These are phyloP conservation scores for Propithecus perrieri DNA, from an alignment of 2,797 vertebrate genomes.

Conservation along the genomic window DNA sequence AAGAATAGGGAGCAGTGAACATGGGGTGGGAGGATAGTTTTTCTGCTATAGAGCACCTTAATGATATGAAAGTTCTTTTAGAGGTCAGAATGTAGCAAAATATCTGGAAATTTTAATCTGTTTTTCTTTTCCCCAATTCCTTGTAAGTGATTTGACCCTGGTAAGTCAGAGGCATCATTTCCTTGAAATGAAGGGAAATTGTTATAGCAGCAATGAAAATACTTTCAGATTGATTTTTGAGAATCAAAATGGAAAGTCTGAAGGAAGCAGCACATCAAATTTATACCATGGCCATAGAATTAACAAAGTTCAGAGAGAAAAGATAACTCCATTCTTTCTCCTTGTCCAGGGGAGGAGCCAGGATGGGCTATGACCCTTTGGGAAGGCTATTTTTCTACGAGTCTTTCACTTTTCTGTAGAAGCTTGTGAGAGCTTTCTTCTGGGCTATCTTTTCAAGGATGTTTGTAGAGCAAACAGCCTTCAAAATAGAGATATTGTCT, in stretches of 20 bases:
- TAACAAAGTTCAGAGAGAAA: background rate
- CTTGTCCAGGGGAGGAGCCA: background rate
- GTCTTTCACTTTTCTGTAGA: background rate
- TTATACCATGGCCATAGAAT: background rate
- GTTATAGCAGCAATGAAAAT: conserved; percentile 38
- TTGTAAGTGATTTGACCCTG: background rate
- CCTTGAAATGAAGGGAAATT: background rate
- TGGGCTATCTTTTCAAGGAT: background rate
- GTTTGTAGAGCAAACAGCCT: background rate
- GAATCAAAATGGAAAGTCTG: background rate
- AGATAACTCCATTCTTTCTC: background rate
- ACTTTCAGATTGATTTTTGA: conserved; percentile 7
- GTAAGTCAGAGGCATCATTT: conserved; percentile 33
- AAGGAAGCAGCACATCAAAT: background rate
- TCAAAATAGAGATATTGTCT: background rate
- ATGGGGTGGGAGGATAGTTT: too few species aligned
- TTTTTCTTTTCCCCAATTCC: background rate
- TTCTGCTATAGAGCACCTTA: background rate
- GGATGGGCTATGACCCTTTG: background rate
- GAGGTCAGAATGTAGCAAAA: background rate
- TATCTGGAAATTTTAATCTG: background rate
- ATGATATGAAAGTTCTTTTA: background rate
- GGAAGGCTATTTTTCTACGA: background rate
- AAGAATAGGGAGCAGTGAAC: background rate
- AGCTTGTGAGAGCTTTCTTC: background rate